A percentile compares a stretch with the other conserved stretches of the same genome.
phyloP scores from a whole-genome alignment of 2,797 vertebrate genomes.

The Cephalopachus bancanus region DNA sequence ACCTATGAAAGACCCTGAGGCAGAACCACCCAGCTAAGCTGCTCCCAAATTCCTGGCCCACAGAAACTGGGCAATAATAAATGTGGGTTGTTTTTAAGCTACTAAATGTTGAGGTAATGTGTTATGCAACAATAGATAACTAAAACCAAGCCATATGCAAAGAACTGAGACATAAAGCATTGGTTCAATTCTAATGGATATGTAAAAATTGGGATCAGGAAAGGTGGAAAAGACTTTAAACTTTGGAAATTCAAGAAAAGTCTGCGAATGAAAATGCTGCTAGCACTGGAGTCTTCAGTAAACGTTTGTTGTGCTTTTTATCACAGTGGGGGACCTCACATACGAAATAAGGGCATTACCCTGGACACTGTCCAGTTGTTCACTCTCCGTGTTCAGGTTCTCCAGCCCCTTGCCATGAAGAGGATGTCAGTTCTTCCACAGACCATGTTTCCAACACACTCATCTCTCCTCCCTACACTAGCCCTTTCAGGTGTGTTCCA shows the following conservation, averaged over 20 bases:
- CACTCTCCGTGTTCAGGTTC: background rate
- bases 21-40: background rate
- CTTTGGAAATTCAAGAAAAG: background rate
- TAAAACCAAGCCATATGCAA: accelerated
- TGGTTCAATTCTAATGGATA: background rate
- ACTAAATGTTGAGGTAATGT: background rate
- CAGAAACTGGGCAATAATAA: background rate
- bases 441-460: too few relatives aligned
- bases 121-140: background rate
- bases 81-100: background rate
- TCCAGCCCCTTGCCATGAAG: background rate
- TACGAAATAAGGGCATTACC: accelerated
- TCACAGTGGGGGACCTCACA: background rate
- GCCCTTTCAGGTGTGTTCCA: background rate
- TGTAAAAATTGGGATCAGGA: background rate
- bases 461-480: background rate
- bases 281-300: accelerated
- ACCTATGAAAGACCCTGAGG: background rate
- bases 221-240: background rate
- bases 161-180: background rate
- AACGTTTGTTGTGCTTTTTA: background rate
- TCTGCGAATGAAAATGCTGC: background rate
- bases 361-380: background rate
- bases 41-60: background rate
- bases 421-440: background rate